Conservation (phyloP, 2,888 invertebrate genomes). For the Magallana nippona region DNA sequence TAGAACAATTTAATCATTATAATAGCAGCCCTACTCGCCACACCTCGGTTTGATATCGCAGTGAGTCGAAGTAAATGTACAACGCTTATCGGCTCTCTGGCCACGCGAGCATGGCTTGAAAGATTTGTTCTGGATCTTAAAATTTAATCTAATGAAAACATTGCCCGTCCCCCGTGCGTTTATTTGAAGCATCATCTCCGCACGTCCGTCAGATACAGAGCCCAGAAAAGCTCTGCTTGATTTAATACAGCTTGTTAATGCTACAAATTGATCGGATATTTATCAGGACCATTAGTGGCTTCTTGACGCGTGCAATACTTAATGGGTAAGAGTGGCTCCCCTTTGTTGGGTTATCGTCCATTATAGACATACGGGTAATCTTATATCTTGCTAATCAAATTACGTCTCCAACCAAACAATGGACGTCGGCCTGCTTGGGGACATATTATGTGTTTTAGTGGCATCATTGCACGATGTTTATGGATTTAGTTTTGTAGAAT, state of each 20-base stretch:
- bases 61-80: neutral
- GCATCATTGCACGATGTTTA: too few relatives aligned
- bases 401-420: too few relatives aligned
- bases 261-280: conserved; percentile 14
- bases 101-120: neutral
- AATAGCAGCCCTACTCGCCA: neutral
- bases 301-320: neutral
- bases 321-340: neutral
- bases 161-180: neutral
- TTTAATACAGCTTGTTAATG: neutral
- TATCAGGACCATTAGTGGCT: neutral
- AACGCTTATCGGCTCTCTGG: neutral
- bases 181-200: neutral
- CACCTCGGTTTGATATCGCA: neutral
- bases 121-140: conserved; percentile 2
- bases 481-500: too few relatives aligned
- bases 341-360: neutral
- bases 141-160: conserved; percentile 23
- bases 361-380: neutral
- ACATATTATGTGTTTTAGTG: too few relatives aligned
- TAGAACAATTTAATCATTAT: too few relatives aligned
- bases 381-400: neutral
- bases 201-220: neutral
- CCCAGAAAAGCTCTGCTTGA: neutral
- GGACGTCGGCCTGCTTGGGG: too few relatives aligned